Base-by-base conservation (phyloP, 2,113 vertebrate genomes). In the Phyllopteryx taeniolatus region DNA sequence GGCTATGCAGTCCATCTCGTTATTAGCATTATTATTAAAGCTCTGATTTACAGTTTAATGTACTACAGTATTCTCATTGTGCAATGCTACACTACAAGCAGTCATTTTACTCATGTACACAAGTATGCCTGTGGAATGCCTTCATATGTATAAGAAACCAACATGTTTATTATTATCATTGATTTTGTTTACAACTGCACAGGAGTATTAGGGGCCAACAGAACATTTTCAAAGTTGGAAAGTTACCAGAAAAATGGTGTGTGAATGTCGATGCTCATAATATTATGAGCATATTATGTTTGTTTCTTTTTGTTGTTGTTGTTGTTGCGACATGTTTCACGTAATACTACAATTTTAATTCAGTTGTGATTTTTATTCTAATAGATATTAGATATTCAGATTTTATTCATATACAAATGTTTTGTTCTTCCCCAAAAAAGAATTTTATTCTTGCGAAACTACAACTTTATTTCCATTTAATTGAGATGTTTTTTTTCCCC, bases 1-100 rank as follows among this genome's bases (percentile, higher is more conserved):
- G 44, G 70, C 44, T 22, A n/a, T 72, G 15, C 71, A 74, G 47
- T 84, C 77, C 77, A 85, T 82, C 80, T 74, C 19, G 27, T 80
- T 68, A 73, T 7, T 74, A 59, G 13, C 13, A 51, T 61, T 59
- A 63, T 42, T 20, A 63, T 65, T 22, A 65, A 66, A 60, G 74
- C 39, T 72, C 61, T 11, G 9, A 65, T 62, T 76, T 59, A 59
- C 56, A 59, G 56, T 59, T 59, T 4, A 31, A 27, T 27, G 35
- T 39, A 39, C 35, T 39, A 27, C 27, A 59, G 5, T 7, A 27
- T 22, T 46, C 8, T 62, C 39, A 43, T 11, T n/a, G 19, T 64
- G 61, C 33, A 42, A 43, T 63, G 39, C 19, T 43, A 43, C 19
- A 12, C 39, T 5, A 22, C 63, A 65, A 44, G 14, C 33, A 44